Evolutionary conservation across 2,888 invertebrate genomes (phyloP), one percentile per base, ranked within the genome.

Genomic region (Lycophotia porphyrea): DNA sequence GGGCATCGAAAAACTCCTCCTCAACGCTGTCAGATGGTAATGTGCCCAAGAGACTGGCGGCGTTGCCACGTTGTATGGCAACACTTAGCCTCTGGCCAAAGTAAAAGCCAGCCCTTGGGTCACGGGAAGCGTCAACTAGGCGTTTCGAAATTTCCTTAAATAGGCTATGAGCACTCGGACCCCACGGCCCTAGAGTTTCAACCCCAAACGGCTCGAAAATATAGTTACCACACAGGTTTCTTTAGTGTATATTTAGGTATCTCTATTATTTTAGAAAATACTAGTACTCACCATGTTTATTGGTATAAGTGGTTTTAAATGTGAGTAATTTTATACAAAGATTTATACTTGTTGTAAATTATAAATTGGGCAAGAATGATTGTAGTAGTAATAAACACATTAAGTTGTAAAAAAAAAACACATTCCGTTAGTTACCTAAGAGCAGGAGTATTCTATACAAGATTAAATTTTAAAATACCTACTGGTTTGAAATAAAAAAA

Each of bases 371-470:
- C 31, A 47, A 42, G n/a, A 27, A 42, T 61, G 31, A 39, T 31
- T 70, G 42, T 61, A n/a, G 70, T 70, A 70, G n/a, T 60, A 58
- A 58, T 18, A 18, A 15, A 21, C 3, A 9, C 18, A 55, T 8
- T 71, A 15, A 31, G 36, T n/a, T 71, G 8, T 71, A 47, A 64
- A 80, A 80, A 47, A 7, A 34, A 36, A n/a, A n/a, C n/a, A 81
- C 78, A 79, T 79, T 79, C 78, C 78, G 68, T 75, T 67, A 55
- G 27, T 55, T n/a, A 34, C 31, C 9, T 21, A 65, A 52, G 63
- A 34, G 44, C 49, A 8, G 5, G 27, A 65, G n/a, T 60, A 44
- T 52, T 66, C 7, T 66, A 44, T 74, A 61, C 7, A 80, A 42
- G 63, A 34, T 21, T 60, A 52, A 18, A 36, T 39, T 47, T 8